A percentile compares a stretch with the other conserved stretches of the same genome.
Evolutionary conservation across 2,797 vertebrate genomes (phyloP).

Genomic region (Lutjanus campechanus): DNA sequence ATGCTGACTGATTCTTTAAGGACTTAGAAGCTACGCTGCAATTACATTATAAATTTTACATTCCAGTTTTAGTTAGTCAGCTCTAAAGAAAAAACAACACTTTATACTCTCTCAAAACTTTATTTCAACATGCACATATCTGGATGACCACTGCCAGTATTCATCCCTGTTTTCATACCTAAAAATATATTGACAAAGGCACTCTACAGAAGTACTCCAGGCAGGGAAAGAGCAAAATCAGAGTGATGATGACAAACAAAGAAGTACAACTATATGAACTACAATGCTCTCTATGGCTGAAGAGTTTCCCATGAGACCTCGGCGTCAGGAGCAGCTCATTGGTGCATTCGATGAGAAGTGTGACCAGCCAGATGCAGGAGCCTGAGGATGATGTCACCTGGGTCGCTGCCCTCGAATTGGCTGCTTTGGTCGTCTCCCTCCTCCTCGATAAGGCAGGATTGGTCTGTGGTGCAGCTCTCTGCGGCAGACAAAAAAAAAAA

Average conservation of each 20-base stretch:
- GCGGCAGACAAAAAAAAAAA: neutral
- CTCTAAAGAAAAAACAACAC: constrained; percentile 7
- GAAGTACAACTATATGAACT: constrained; percentile 55
- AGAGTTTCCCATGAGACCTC: constrained; percentile 17
- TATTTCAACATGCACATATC: constrained; percentile 80
- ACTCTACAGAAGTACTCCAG: constrained; percentile 77
- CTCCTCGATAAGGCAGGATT: constrained; percentile 76
- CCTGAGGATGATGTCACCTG: constrained; percentile 79
- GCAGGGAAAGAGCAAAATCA: constrained; percentile 41
- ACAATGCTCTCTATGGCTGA: constrained; percentile 26
- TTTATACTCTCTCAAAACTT: constrained; percentile 72
- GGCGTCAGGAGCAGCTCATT: constrained; percentile 65
- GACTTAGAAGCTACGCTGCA: neutral
- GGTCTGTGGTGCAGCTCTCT: constrained; percentile 77
- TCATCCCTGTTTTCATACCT: constrained; percentile 73
- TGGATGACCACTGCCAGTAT: constrained; percentile 61
- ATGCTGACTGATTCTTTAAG: constrained; percentile 44
- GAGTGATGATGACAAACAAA: constrained; percentile 41
- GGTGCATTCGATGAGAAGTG: constrained; percentile 74
- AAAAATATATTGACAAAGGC: constrained; percentile 79
- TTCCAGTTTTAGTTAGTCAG: neutral
- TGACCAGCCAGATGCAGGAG: constrained; percentile 80
- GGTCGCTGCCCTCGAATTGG: constrained; percentile 71
- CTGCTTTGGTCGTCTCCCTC: constrained; percentile 70
- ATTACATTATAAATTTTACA: neutral